These are phyloP conservation scores for Tachystola acroxantha DNA, from an alignment of 2,888 invertebrate species.

Conservation along the genomic window DNA sequence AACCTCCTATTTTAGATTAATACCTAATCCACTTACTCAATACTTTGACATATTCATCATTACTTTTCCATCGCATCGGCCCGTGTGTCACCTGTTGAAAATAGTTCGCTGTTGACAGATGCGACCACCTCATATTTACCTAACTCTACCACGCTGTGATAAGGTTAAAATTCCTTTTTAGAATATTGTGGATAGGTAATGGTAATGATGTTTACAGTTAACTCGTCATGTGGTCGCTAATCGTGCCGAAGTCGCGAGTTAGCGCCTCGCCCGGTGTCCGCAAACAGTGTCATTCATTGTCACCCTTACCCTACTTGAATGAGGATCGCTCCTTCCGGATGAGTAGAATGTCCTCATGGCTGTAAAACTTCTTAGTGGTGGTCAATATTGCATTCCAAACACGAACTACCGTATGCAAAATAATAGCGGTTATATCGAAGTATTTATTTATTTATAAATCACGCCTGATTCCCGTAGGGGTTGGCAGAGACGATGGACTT, in stretches of 20 bases:
- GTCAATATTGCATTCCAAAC: slow-evolving; percentile 3
- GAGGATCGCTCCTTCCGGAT: slow-evolving; percentile 42
- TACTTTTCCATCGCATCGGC: too few relatives aligned
- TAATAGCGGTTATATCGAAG: too few relatives aligned
- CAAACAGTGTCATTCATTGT: slow-evolving; percentile 70
- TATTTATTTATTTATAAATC: too few relatives aligned
- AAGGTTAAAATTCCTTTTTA: slow-evolving; percentile 25
- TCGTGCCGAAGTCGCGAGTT: slow-evolving; percentile 62
- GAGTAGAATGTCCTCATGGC: slow-evolving; percentile 8
- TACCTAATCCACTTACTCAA: too few relatives aligned
- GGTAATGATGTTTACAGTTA: slow-evolving; percentile 61
- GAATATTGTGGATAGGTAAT: slow-evolving; percentile 35
- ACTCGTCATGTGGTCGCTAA: slow-evolving; percentile 47
- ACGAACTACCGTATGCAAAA: too few relatives aligned
- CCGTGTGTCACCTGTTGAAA: slow-evolving; percentile 5
- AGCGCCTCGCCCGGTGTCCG: slow-evolving; percentile 76
- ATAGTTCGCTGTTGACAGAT: slow-evolving; percentile 54
- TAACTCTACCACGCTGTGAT: slow-evolving; percentile 20
- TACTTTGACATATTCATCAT: too few relatives aligned
- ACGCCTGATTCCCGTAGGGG: too few relatives aligned
- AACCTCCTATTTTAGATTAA: too few relatives aligned
- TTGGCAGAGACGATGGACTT: too few relatives aligned
- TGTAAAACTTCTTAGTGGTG: slow-evolving; percentile 6
- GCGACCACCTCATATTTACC: slow-evolving; percentile 15
- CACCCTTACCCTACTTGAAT: slow-evolving; percentile 64